phyloP scores from a whole-genome alignment of 2,797 vertebrate genomes.

The Myoxocephalus aenaeus region DNA sequence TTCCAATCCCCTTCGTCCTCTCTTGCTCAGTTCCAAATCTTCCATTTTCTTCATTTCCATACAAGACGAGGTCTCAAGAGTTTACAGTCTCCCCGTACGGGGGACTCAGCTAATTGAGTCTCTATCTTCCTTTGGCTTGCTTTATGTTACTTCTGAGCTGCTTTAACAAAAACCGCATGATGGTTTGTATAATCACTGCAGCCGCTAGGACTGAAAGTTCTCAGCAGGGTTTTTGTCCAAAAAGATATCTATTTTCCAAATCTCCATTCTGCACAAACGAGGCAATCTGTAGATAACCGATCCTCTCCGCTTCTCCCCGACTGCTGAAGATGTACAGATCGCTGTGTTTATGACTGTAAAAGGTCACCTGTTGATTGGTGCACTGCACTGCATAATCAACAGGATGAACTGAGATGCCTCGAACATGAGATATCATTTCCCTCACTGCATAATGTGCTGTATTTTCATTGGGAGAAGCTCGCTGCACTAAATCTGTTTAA shows the following conservation, averaged over 20 bases:
- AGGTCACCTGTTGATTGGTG: slow-evolving; percentile 66
- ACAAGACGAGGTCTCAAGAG: slow-evolving; percentile 50
- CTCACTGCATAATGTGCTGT: slow-evolving; percentile 13
- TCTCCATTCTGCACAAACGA: slow-evolving; percentile 39
- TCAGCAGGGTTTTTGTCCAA: slow-evolving; percentile 32
- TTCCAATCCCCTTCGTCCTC: slow-evolving; percentile 56
- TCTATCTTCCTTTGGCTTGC: slow-evolving; percentile 59
- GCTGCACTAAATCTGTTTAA: not conserved
- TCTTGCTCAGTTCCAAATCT: slow-evolving; percentile 40
- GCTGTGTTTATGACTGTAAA: slow-evolving; percentile 47
- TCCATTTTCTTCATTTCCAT: slow-evolving; percentile 48
- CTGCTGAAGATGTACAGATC: slow-evolving; percentile 33
- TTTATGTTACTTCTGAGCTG: slow-evolving; percentile 51
- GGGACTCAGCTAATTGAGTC: slow-evolving; percentile 63
- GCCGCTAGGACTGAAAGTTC: slow-evolving; percentile 14
- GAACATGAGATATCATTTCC: slow-evolving; percentile 43
- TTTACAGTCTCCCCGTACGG: slow-evolving; percentile 49
- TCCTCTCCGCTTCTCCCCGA: slow-evolving; percentile 18
- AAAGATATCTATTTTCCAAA: slow-evolving; percentile 45
- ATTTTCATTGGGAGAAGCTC: slow-evolving; percentile 16
- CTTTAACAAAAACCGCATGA: slow-evolving; percentile 40
- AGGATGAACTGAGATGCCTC: slow-evolving; percentile 45
- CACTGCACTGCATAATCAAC: slow-evolving; percentile 63
- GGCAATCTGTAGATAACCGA: slow-evolving; percentile 18
- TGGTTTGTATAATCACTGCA: slow-evolving; percentile 41